Evolutionary conservation across 2,113 vertebrate species (phyloP).

Genomic region (Indicator maculatus): DNA sequence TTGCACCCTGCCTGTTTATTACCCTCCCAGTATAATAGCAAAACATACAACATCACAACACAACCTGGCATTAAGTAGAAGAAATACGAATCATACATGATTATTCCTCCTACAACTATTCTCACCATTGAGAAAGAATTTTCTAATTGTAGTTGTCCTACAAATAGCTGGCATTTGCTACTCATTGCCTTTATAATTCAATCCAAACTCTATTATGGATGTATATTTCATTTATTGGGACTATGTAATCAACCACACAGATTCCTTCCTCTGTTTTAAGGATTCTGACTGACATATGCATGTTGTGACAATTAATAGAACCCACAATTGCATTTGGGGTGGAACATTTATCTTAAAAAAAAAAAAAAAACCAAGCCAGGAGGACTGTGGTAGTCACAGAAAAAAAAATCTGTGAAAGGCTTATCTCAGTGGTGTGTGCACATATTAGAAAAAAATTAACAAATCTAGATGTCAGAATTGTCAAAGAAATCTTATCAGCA

Average conservation of each 20-base stretch:
- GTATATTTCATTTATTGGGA: neutral
- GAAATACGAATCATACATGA: neutral
- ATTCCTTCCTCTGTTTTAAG: neutral
- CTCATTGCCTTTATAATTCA: neutral
- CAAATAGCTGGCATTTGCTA: neutral
- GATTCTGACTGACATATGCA: neutral
- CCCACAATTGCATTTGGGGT: rapidly evolving
- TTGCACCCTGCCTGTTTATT: neutral
- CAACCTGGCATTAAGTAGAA: neutral
- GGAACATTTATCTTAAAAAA: neutral
- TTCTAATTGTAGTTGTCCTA: neutral
- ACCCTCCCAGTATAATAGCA: neutral
- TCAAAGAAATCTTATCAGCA: neutral
- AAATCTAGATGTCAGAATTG: neutral
- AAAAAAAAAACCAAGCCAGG: neutral
- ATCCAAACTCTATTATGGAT: neutral
- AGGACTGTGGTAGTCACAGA: neutral
- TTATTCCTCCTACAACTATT: neutral
- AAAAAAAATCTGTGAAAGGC: neutral
- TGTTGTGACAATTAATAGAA: neutral
- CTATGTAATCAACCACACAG: neutral
- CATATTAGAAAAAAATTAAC: neutral
- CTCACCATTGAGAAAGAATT: neutral
- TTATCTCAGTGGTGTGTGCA: neutral
- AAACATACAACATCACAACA: neutral